Base-by-base conservation (phyloP, 2,113 vertebrate species). In the Syngnathoides biaculeatus region DNA sequence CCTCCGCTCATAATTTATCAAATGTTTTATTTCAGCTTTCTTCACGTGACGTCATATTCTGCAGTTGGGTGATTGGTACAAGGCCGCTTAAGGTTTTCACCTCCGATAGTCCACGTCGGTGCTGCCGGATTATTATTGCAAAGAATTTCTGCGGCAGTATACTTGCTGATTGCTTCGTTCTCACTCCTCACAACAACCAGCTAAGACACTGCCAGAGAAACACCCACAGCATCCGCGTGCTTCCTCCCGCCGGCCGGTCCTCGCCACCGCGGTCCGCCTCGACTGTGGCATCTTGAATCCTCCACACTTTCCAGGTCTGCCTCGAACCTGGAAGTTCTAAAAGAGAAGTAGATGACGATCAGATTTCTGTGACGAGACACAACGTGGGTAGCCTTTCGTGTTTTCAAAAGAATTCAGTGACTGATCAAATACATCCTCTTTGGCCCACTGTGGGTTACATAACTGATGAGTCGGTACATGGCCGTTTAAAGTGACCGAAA, bases 151-250 rank as follows among this genome's bases (percentile, higher is more conserved):
- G 94, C 94, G 95, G 97, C 97, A 98, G 97, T 98, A 98, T 96
- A 95, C 95, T 98, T 97, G 97, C 97, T 99, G 97, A 99, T 98
- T 99, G 97, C 97, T 98, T 98, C 93, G 93, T 95, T 85, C 84
- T 92, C 88, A 92, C 87, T 93, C 90, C 88, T 94, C 94, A 98
- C 95, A 98, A 99, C 97, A 99, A 99, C 97, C 97, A 99, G 97
- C 97, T 99, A 99, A 99, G 97, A 99, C 97, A 99, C 97, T 99
- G 97, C 97, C 97, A 98, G 90, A 99, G 97, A 98, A 98, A 94
- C 95, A 95, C 97, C 92, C 96, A 97, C 97, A 96, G 93, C 84
- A 84, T 92, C 91, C 93, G 63, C 53, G 20, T 83, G 71, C 77
- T 27, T 19, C 61, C 27, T 27, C 27, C 71, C 26, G 35, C 38